These are phyloP conservation scores for Lasioglossum vierecki DNA, from an alignment of 2,888 invertebrate species.

Conservation along the genomic window DNA sequence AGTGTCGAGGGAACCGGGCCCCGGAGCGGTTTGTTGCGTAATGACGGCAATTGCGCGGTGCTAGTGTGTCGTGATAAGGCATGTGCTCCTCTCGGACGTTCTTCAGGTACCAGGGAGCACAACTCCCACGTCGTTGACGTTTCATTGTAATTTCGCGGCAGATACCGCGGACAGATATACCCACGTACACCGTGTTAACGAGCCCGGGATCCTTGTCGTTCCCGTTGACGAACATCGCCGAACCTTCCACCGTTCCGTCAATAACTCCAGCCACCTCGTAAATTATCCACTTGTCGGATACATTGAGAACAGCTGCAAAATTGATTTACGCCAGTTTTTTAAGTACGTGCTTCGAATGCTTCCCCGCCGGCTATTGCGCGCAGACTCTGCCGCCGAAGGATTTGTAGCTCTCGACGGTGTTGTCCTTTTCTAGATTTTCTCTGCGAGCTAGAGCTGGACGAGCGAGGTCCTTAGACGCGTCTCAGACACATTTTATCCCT, in stretches of 20 bases:
- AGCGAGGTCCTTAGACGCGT: not conserved
- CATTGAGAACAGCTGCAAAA: not conserved
- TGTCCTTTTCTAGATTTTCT: conserved; percentile 2
- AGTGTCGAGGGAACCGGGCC: not conserved
- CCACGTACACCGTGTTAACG: conserved; percentile 1
- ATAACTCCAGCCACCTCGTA: conserved; percentile 24
- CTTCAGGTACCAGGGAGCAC: not conserved
- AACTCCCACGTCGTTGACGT: conserved; percentile 11
- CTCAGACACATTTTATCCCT: not conserved
- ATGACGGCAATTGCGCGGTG: conserved; percentile 31
- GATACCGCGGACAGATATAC: not conserved
- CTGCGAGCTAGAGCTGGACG: not conserved
- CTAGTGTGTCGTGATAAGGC: conserved; percentile 44
- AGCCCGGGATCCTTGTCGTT: not conserved
- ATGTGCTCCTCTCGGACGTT: conserved; percentile 15
- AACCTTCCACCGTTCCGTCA: not conserved
- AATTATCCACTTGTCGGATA: conserved; percentile 22
- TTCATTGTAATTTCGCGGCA: conserved; percentile 13
- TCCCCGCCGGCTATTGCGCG: not conserved
- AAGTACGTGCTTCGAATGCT: conserved; percentile 43
- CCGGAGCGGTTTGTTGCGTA: conserved; percentile 28
- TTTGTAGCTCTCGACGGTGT: not conserved
- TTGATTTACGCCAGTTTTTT: conserved; percentile 45
- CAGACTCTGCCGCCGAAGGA: not conserved
- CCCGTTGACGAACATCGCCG: not conserved